These are phyloP conservation scores for Scyliorhinus canicula DNA, from an alignment of 2,797 vertebrate genomes.

Conservation along the genomic window DNA sequence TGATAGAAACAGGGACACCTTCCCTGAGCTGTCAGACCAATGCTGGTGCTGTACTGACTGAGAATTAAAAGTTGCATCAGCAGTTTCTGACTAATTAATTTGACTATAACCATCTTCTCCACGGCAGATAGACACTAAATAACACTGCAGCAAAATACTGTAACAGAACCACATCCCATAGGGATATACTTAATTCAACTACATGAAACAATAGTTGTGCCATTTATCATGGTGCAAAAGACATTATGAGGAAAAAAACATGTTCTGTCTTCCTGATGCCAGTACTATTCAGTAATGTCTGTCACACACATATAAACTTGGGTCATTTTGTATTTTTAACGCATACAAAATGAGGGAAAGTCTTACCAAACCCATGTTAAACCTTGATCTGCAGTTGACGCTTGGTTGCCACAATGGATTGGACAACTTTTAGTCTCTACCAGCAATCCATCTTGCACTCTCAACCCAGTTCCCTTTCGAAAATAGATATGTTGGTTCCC, in stretches of 20 bases:
- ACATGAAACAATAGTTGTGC: not conserved
- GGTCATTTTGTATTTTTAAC: not conserved
- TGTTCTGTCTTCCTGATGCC: not conserved
- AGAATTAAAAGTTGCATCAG: not conserved
- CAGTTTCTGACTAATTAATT: conserved; percentile 11
- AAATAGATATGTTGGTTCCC: not conserved
- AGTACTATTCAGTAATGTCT: not conserved
- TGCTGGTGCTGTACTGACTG: not conserved
- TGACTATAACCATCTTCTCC: not conserved
- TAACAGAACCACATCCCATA: not conserved
- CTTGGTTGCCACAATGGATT: not conserved
- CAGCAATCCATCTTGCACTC: not conserved
- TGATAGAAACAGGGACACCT: not conserved
- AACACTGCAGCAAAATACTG: not conserved
- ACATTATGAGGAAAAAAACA: not conserved
- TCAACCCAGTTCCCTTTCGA: not conserved
- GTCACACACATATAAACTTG: not conserved
- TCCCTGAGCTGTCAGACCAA: not conserved
- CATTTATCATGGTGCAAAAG: not conserved
- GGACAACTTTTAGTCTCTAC: not conserved
- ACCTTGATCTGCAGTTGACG: not conserved
- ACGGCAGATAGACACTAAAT: not conserved
- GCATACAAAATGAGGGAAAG: not conserved
- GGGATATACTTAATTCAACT: not conserved
- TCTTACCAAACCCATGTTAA: not conserved